phyloP scores from a whole-genome alignment of 2,113 vertebrate species.

The Brachyistius frenatus region DNA sequence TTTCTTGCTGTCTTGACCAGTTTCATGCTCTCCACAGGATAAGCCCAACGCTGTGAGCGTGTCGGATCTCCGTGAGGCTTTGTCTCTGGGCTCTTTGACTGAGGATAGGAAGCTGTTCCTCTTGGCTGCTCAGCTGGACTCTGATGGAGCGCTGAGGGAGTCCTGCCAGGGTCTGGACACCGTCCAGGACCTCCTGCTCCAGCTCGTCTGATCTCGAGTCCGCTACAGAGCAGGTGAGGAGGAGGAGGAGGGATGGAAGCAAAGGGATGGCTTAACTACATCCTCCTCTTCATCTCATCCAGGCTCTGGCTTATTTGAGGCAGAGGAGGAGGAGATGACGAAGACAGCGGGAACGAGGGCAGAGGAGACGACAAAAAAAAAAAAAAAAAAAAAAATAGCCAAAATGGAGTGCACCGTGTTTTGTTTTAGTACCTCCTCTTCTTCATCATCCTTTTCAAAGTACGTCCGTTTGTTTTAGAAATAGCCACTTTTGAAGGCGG shows the following conservation, averaged over 20 bases:
- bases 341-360: not conserved
- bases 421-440: not conserved
- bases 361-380: not conserved
- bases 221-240: not conserved
- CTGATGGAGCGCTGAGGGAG: slow-evolving; percentile 66
- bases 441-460: not conserved
- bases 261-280: slow-evolving; percentile 8
- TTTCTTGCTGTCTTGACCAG: too few species aligned
- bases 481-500: not conserved
- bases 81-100: slow-evolving; percentile 80
- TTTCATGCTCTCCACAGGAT: slow-evolving; percentile 79
- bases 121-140: slow-evolving; percentile 85
- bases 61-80: slow-evolving; percentile 85
- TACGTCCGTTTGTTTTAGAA: not conserved
- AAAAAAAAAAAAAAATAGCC: not conserved
- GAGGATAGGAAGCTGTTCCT: slow-evolving; percentile 86
- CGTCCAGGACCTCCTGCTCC: slow-evolving; percentile 86
- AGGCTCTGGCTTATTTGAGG: slow-evolving; percentile 16
- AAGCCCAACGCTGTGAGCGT: slow-evolving; percentile 81
- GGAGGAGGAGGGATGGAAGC: slow-evolving; percentile 7
- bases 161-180: slow-evolving; percentile 80
- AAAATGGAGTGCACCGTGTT: not conserved
- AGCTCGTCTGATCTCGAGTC: slow-evolving; percentile 80
- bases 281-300: slow-evolving; percentile 9
- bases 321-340: slow-evolving; percentile 37